phyloP scores from a whole-genome alignment of 2,888 invertebrate species.

The Diplolepis rosae region DNA sequence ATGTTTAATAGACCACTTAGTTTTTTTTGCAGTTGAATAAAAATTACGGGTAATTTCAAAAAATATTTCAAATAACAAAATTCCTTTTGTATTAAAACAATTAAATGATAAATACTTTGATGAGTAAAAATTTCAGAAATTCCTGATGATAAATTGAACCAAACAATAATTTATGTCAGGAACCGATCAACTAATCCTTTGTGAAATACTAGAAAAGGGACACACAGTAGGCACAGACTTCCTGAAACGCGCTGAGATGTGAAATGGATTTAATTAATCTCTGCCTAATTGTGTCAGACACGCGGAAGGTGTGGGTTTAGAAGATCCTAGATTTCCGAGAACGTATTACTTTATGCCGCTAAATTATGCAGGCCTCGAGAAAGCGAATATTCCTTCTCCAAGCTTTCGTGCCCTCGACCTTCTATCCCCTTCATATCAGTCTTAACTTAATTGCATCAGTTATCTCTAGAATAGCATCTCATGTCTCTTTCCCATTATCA shows the following conservation, averaged over 20 bases:
- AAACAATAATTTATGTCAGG: too few species aligned
- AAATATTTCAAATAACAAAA: not conserved
- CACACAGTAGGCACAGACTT: not conserved
- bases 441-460: constrained; percentile 46
- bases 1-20: too few species aligned
- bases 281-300: constrained; percentile 69
- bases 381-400: constrained; percentile 61
- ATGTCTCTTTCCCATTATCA: constrained; percentile 44
- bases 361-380: constrained; percentile 65
- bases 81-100: too few species aligned
- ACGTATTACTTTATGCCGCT: constrained; percentile 70
- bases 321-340: constrained; percentile 63
- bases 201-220: not conserved
- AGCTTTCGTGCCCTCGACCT: constrained; percentile 25
- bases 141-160: too few species aligned
- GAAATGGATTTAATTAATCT: constrained; percentile 72
- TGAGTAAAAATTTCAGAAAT: too few species aligned
- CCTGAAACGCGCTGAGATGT: constrained; percentile 59
- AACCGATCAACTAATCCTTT: not conserved
- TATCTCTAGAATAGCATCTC: constrained; percentile 45
- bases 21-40: not conserved
- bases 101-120: too few species aligned
- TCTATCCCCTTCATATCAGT: constrained; percentile 33
- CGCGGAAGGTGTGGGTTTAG: constrained; percentile 47
- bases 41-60: not conserved